These are phyloP conservation scores for Panthera tigris DNA, from an alignment of 2,113 vertebrate genomes.

Conservation along the genomic window DNA sequence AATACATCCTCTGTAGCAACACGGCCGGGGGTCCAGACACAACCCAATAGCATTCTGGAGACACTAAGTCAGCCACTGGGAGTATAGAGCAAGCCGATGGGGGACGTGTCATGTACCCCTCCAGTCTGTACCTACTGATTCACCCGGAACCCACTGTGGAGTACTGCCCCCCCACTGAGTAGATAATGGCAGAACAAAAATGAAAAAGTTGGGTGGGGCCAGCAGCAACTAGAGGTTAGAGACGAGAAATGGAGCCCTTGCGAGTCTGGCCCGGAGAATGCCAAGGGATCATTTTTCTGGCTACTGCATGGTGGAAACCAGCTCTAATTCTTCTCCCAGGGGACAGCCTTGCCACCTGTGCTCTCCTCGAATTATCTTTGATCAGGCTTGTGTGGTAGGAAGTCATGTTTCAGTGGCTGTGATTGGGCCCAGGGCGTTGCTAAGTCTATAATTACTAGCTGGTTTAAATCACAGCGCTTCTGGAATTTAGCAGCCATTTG, in stretches of 20 bases:
- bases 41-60: background rate
- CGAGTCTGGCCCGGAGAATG: background rate
- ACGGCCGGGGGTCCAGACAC: background rate
- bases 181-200: conserved; percentile 23
- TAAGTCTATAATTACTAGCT: conserved; percentile 73
- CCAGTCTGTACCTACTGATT: background rate
- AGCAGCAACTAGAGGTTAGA: background rate
- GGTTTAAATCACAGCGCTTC: conserved; percentile 58
- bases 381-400: conserved; percentile 54
- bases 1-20: background rate
- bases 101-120: background rate
- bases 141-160: background rate
- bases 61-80: background rate
- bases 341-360: conserved; percentile 53
- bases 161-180: background rate
- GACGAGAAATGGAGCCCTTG: conserved; percentile 3
- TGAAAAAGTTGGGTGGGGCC: background rate
- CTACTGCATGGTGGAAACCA: conserved; percentile 22
- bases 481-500: conserved; percentile 57
- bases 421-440: conserved; percentile 44
- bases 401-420: conserved; percentile 51
- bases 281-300: conserved; percentile 39
- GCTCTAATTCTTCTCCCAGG: conserved; percentile 50
- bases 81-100: background rate
- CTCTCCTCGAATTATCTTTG: conserved; percentile 63